phyloP scores from a whole-genome alignment of 2,797 vertebrate genomes.

The Alcedo quadribrachys region DNA sequence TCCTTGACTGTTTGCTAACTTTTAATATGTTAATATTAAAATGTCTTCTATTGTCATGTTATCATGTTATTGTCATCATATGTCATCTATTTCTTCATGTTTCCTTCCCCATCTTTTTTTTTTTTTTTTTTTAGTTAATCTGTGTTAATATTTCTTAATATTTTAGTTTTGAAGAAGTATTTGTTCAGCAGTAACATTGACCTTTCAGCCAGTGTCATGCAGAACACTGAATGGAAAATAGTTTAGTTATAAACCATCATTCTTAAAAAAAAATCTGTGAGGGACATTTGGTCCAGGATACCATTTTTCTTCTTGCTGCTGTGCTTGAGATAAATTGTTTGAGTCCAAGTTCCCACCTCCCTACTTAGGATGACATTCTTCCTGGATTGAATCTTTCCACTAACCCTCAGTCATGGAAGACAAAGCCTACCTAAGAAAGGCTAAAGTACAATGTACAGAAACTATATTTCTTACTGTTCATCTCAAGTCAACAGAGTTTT shows the following conservation, averaged over 20 bases:
- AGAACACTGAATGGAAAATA: background rate
- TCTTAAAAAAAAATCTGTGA: background rate
- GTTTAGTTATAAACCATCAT: background rate
- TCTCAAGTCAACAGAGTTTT: background rate
- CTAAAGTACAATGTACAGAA: background rate
- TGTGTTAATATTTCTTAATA: background rate
- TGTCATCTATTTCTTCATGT: background rate
- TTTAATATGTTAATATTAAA: background rate
- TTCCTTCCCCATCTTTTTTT: background rate
- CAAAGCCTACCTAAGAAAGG: background rate
- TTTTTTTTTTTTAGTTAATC: background rate
- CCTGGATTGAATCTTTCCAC: background rate
- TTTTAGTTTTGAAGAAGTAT: background rate
- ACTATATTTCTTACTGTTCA: background rate
- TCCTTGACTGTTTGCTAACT: background rate
- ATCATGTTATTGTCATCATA: no score
- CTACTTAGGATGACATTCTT: background rate
- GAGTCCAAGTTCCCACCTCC: background rate
- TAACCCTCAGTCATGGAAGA: background rate
- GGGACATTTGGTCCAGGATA: background rate
- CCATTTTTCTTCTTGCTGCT: background rate
- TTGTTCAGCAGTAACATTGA: background rate
- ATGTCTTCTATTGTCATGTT: no score
- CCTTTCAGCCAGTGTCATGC: background rate
- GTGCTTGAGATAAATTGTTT: background rate